Base-by-base conservation (phyloP, 2,888 invertebrate species). In the Volucella zonaria region DNA sequence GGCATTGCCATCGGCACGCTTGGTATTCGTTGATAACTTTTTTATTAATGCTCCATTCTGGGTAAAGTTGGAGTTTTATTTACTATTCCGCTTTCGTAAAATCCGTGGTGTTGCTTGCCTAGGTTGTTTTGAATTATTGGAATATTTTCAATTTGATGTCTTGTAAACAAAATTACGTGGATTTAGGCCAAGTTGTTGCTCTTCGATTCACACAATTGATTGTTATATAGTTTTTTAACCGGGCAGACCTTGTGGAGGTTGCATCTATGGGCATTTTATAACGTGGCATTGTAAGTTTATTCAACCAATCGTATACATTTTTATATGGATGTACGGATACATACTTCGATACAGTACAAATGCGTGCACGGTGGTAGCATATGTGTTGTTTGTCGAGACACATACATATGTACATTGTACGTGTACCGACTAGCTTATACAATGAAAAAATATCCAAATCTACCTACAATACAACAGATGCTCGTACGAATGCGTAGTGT, bases 11-110 rank as follows among this genome's bases (percentile, higher is more conserved):
- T 49, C 67, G 76, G 42, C 64, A 71, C 58, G 71, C 78, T 78
- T 78, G 78, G 71, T 71, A 78, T 71, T 78, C 70, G 70, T 78
- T 78, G 78, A 78, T 78, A 78, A 78, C 64, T 77, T 68, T 51
- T 75, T 73, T 79, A 6, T 45, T 58, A 71, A 66, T 77, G 64
- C 52, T 64, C 31, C 6, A 31, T 31, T 70, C 70, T 38, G 70
- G 40, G 67, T 59, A 61, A 67, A 76, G 76, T 76, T 66, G 15
- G 51, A 23, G 68, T 64, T 67, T 73, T 73, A 54, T 76, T 81
- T 67, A 47, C 54, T 54, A 61, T 70, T 67, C 8, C 49, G 14
- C 12, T 59, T 11, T 77, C 66, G n/a, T 59, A 9, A 77, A 71
- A 70, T 70, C 15, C 14, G 70, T 61, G 12, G 14, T 52, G 51